Evolutionary conservation across 2,888 invertebrate genomes (phyloP).

Genomic region (Acronicta psi): DNA sequence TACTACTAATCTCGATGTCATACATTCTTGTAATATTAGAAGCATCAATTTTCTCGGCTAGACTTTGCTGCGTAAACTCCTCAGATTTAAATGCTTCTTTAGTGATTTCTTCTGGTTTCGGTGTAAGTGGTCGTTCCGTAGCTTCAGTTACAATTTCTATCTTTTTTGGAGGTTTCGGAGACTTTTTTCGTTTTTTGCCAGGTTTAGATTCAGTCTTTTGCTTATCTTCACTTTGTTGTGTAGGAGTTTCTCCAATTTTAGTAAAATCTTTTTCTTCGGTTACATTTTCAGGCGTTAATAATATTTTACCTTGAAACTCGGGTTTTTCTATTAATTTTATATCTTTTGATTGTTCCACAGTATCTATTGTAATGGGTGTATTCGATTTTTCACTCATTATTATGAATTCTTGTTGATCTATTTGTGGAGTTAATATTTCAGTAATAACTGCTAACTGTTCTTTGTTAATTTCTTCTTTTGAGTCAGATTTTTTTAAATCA

Average conservation of each 20-base stretch:
- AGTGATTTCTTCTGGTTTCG: conserved; percentile 16
- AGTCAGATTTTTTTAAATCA: conserved; percentile 21
- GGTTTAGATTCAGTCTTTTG: conserved; percentile 52
- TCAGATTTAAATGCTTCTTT: conserved; percentile 27
- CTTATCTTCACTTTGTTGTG: conserved; percentile 43
- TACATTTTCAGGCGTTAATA: conserved; percentile 45
- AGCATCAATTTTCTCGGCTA: conserved; percentile 37
- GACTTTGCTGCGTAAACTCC: conserved; percentile 11
- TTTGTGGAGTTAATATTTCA: conserved; percentile 34
- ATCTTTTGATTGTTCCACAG: conserved; percentile 15
- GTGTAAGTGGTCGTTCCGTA: conserved; percentile 13
- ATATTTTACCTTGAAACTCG: conserved; percentile 31
- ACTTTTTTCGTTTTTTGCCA: conserved; percentile 66
- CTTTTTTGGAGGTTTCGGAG: conserved; percentile 52
- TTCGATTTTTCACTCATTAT: conserved; percentile 25
- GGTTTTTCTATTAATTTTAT: not conserved
- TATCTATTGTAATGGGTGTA: conserved; percentile 14
- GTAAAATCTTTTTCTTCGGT: conserved; percentile 26
- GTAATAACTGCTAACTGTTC: conserved; percentile 34
- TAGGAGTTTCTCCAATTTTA: conserved; percentile 26
- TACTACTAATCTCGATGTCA: conserved; percentile 61
- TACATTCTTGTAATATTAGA: conserved; percentile 44
- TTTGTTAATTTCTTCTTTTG: conserved; percentile 15
- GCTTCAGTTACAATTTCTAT: conserved; percentile 11
- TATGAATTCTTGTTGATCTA: conserved; percentile 28